Base-by-base conservation (phyloP, 2,113 vertebrate genomes). In the Antechinus flavipes region DNA sequence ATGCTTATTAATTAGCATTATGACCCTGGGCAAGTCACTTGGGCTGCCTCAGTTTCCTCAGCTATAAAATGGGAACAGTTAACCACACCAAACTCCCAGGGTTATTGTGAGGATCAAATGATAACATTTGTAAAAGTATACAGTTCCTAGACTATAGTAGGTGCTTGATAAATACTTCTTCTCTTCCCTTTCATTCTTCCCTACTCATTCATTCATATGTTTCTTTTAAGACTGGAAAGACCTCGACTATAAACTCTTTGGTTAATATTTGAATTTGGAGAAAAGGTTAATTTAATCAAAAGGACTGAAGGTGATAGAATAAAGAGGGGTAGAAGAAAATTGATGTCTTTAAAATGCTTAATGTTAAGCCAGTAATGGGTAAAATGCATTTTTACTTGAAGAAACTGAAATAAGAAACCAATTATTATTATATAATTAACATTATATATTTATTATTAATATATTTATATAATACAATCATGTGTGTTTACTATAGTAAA, bases 391-490 rank as follows among this genome's bases (percentile, higher is more conserved):
- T 93, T 94, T n/a, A 22, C 84, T 30, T 93, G 56, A 94, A 84
- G 97, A 61, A 96, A 94, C 46, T 89, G n/a, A 93, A 94, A 27
- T 92, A 61, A 53, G 91, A 94, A 52, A 94, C 54, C n/a, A 35
- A 4, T 4, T 68, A 16, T 68, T 68, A 68, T 30, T 30, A 30
- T 68, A 16, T 35, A 14, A 68, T 68, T 16, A 68, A 68, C 35
- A 16, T 27, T 30, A 61, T 61, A 61, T 61, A 25, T 61, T 61
- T 61, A 61, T 30, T 30, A 61, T 30, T 61, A 52, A 52, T 58
- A 27, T 58, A 58, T 58, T 9, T 58, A 27, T 11, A 54, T 54
- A 54, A 54, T 54, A 54, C 19, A 54, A 22, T 19, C 14, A 19
- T 54, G 19, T 54, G 19, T 54, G 19, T 11, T 54, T 54, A 54